These are phyloP conservation scores for Rutilus rutilus DNA, from an alignment of 2,113 vertebrate genomes.

Conservation along the genomic window DNA sequence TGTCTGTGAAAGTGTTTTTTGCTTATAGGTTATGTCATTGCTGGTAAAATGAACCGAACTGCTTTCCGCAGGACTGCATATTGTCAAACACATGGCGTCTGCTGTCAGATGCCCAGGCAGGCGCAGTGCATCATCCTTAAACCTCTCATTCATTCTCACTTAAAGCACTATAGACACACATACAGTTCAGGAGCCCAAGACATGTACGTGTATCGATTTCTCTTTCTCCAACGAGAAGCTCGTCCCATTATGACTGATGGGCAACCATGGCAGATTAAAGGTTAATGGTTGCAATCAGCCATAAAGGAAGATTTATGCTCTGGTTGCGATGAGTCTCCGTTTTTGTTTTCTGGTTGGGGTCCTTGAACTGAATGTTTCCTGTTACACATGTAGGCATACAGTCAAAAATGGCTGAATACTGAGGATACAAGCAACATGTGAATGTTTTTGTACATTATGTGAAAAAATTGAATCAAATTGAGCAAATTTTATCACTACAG, in stretches of 20 bases:
- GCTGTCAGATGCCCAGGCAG: constrained; percentile 3
- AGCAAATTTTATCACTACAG: neutral
- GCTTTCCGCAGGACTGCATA: neutral
- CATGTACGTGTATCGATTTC: neutral
- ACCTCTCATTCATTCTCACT: neutral
- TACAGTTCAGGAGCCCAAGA: neutral
- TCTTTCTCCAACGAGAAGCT: neutral
- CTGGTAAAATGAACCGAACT: neutral
- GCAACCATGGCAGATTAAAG: constrained; percentile 4
- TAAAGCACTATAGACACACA: neutral
- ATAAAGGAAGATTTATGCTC: constrained; percentile 20
- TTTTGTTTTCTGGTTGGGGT: neutral
- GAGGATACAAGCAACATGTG: neutral
- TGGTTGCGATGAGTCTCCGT: neutral
- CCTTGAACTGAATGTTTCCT: neutral
- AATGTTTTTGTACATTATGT: neutral
- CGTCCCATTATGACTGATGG: neutral
- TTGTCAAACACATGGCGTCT: neutral
- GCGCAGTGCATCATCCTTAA: constrained; percentile 36
- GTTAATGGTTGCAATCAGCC: neutral
- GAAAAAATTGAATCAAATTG: neutral
- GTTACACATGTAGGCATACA: neutral
- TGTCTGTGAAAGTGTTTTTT: neutral
- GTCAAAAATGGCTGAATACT: neutral
- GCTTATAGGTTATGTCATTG: neutral